Percentiles rank a stretch among this genome's conserved stretches.
These are phyloP conservation scores for Listrodromus nycthemerus DNA, from an alignment of 2,888 invertebrate genomes.

Conservation along the genomic window DNA sequence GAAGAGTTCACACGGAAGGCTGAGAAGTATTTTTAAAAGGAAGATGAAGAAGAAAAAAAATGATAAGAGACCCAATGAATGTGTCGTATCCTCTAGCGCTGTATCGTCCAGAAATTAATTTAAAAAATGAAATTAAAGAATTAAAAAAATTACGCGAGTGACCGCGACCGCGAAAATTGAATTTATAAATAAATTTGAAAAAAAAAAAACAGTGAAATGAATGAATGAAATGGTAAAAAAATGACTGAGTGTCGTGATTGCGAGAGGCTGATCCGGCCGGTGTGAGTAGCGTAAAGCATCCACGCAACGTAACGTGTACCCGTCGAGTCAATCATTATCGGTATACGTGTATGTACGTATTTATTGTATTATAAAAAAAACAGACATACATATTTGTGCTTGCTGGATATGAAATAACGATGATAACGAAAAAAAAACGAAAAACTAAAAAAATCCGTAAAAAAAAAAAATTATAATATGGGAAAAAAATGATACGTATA, in stretches of 20 bases:
- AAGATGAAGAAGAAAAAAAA: slow-evolving; percentile 20
- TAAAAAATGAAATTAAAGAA: slow-evolving; percentile 66
- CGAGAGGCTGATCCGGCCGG: slow-evolving; percentile 37
- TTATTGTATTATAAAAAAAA: slow-evolving; percentile 65
- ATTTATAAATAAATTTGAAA: slow-evolving; percentile 28
- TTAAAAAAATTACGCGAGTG: slow-evolving; percentile 38
- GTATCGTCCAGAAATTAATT: slow-evolving; percentile 56
- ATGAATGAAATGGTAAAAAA: slow-evolving; percentile 20
- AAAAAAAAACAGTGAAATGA: slow-evolving; percentile 23
- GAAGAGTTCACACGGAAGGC: slow-evolving; percentile 37
- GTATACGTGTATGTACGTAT: slow-evolving; percentile 66
- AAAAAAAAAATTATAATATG: slow-evolving; percentile 40
- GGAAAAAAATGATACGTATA: slow-evolving; percentile 57
- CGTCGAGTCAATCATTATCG: slow-evolving; percentile 67
- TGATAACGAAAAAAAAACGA: slow-evolving; percentile 38
- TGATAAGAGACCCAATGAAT: slow-evolving; percentile 50
- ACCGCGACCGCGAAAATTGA: slow-evolving; percentile 35
- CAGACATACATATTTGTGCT: slow-evolving; percentile 80
- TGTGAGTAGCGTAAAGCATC: slow-evolving; percentile 50
- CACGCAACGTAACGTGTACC: slow-evolving; percentile 48
- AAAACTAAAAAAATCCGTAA: slow-evolving; percentile 20
- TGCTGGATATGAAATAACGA: slow-evolving; percentile 79
- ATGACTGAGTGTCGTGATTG: slow-evolving; percentile 35
- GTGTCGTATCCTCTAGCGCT: slow-evolving; percentile 51
- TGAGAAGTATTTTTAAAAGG: slow-evolving; percentile 41